A percentile compares a stretch with the other conserved stretches of the same genome.
Evolutionary conservation across 2,888 invertebrate genomes (phyloP).

Genomic region (Aphodius sticticus): DNA sequence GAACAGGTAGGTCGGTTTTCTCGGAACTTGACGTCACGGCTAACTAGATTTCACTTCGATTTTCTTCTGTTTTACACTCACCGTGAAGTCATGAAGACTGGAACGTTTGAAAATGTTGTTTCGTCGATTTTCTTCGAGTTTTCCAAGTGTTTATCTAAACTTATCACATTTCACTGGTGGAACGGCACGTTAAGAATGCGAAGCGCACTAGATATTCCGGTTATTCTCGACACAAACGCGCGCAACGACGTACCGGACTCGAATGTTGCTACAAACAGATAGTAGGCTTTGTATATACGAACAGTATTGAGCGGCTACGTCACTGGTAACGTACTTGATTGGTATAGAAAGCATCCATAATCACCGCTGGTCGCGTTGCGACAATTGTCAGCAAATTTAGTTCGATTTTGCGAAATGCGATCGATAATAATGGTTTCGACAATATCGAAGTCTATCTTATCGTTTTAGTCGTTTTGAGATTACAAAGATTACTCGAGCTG

Average conservation of each 20-base stretch:
- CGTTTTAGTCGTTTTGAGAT: neutral
- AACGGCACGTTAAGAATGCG: neutral
- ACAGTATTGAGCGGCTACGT: conserved; percentile 4
- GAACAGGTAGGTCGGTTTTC: neutral
- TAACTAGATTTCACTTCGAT: neutral
- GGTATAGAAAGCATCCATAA: neutral
- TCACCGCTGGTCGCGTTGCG: neutral
- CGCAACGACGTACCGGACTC: neutral
- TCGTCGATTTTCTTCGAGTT: neutral
- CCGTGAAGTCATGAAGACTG: neutral
- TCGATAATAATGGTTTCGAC: neutral
- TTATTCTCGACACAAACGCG: neutral
- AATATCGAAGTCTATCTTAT: neutral
- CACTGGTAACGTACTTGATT: neutral
- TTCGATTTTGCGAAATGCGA: neutral
- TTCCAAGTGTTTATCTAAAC: neutral
- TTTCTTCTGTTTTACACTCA: neutral
- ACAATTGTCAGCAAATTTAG: neutral
- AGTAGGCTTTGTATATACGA: neutral
- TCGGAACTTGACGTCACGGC: neutral
- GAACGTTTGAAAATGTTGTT: neutral
- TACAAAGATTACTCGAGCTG: neutral
- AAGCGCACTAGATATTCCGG: conserved; percentile 4
- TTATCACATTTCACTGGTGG: neutral
- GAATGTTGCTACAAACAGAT: neutral